Evolutionary conservation across 2,888 invertebrate species (phyloP).

Genomic region (Tiliacea aurago): DNA sequence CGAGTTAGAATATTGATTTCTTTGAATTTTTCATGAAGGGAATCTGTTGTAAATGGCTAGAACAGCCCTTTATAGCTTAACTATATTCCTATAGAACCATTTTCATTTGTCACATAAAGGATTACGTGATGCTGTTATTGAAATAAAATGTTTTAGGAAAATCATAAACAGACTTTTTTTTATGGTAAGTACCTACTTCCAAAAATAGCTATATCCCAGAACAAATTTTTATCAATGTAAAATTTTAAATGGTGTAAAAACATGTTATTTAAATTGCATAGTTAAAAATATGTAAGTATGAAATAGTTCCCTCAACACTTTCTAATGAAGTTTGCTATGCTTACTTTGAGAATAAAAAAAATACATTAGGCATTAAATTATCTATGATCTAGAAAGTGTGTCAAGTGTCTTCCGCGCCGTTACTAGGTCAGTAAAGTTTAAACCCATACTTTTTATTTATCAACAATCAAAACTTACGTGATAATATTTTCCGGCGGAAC

Average conservation of each 20-base stretch:
- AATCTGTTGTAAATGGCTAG: too few species aligned
- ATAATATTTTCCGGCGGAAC: slow-evolving; percentile 54
- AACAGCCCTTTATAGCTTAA: too few species aligned
- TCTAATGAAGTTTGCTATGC: slow-evolving; percentile 19
- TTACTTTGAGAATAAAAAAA: slow-evolving; percentile 41
- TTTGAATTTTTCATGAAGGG: too few species aligned
- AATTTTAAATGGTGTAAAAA: too few species aligned
- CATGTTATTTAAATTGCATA: too few species aligned
- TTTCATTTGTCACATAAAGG: too few species aligned
- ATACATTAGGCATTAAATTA: slow-evolving; percentile 39
- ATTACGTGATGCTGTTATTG: too few species aligned
- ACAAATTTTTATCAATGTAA: background rate
- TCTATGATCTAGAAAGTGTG: slow-evolving; percentile 66
- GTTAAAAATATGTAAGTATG: too few species aligned
- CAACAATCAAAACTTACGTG: slow-evolving; percentile 60
- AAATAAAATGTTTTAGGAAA: background rate
- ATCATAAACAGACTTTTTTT: background rate
- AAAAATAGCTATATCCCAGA: background rate
- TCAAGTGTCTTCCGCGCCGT: slow-evolving; percentile 51
- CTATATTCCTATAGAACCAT: background rate
- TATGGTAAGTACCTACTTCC: too few species aligned
- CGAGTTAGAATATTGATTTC: too few species aligned
- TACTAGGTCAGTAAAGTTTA: slow-evolving; percentile 59
- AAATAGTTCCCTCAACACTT: too few species aligned
- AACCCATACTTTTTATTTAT: slow-evolving; percentile 46